phyloP scores from a whole-genome alignment of 1,140 invertebrate genomes.

The Hypsibius dujardini region DNA sequence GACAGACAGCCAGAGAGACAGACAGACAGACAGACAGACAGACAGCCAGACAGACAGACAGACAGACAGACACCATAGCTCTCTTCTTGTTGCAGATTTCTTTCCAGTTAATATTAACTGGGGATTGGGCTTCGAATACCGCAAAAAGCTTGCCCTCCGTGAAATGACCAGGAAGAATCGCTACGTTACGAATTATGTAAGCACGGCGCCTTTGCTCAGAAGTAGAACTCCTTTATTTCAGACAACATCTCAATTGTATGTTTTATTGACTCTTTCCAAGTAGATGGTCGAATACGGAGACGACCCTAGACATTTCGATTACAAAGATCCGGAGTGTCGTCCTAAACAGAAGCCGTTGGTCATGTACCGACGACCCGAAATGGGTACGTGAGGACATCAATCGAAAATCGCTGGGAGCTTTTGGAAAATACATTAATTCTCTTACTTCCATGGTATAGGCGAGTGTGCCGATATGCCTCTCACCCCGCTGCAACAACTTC shows the following conservation, averaged over 20 bases:
- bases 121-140: conserved; percentile 2
- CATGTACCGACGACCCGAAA: conserved; percentile 11
- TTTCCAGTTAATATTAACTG: conserved; percentile 15
- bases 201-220: too few species aligned
- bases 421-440: too few species aligned
- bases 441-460: too few species aligned
- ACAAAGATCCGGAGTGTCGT: neutral
- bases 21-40: neutral
- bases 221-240: too few species aligned
- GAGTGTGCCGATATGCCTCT: neutral
- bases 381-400: too few species aligned
- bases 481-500: neutral
- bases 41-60: too few species aligned
- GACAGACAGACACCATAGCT: too few species aligned
- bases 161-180: neutral
- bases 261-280: too few species aligned
- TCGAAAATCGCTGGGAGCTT: too few species aligned
- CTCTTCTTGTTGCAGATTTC: neutral
- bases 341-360: conserved; percentile 9
- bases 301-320: neutral
- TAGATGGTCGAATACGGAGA: neutral
- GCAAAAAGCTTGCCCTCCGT: neutral
- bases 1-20: too few species aligned
- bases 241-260: too few species aligned
- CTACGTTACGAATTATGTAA: neutral